Conservation (phyloP, 2,113 vertebrate genomes). For the Kobus ellipsiprymnus region DNA sequence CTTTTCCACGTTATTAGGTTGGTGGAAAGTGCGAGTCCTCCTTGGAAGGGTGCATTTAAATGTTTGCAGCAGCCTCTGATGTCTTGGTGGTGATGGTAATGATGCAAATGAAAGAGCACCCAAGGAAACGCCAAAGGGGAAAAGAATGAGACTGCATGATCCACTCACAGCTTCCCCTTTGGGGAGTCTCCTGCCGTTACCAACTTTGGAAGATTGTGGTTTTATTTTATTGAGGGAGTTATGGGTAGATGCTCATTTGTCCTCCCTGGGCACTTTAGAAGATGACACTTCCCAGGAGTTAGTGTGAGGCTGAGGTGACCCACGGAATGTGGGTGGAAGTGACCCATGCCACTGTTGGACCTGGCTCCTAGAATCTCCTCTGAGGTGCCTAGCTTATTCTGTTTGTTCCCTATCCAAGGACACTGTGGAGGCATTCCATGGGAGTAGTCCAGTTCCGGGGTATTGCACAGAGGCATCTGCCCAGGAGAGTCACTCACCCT, state of each 20-base stretch:
- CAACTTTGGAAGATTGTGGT: neutral
- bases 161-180: neutral
- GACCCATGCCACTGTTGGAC: neutral
- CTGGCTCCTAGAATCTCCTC: neutral
- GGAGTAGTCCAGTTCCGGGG: neutral
- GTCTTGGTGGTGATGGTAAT: neutral
- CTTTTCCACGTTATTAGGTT: neutral
- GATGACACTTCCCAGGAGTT: neutral
- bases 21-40: neutral
- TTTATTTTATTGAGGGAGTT: neutral
- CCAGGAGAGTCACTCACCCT: neutral
- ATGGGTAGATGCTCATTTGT: neutral
- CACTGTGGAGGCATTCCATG: neutral
- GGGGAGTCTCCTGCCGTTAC: neutral
- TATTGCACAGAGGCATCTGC: neutral
- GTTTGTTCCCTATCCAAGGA: neutral
- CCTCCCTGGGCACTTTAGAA: neutral
- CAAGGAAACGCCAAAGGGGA: neutral
- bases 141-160: neutral
- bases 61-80: neutral
- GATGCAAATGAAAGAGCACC: neutral
- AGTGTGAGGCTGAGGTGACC: neutral
- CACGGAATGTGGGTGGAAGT: neutral
- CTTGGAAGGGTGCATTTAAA: neutral
- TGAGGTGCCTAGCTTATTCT: neutral